Percentiles rank a stretch among this genome's conserved stretches.
Evolutionary conservation across 2,888 invertebrate genomes (phyloP).

Genomic region (Caenorhabditis sp.): DNA sequence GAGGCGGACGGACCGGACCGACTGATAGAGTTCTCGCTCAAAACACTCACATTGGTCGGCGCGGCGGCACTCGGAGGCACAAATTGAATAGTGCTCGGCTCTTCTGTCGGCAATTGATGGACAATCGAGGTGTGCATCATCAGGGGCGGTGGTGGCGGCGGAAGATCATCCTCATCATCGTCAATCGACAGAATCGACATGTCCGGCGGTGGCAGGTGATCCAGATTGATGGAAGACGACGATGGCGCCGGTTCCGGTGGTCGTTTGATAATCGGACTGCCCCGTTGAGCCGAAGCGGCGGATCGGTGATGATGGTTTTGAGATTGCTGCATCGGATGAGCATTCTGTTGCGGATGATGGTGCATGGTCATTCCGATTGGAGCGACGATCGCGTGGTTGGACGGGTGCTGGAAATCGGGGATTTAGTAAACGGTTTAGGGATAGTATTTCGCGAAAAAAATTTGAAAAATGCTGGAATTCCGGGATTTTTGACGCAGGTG

Average conservation of each 20-base stretch:
- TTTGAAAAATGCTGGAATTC: no score
- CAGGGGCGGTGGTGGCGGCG: constrained; percentile 80
- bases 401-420: constrained; percentile 50
- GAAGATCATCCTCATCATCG: constrained; percentile 79
- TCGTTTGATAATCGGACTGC: constrained; percentile 46
- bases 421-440: no score
- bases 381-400: constrained; percentile 40
- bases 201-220: constrained; percentile 69
- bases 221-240: constrained; percentile 9
- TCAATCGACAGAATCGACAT: constrained; percentile 71
- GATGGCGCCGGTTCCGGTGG: constrained; percentile 20
- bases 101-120: constrained; percentile 69
- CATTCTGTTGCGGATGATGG: constrained; percentile 45
- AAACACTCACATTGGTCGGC: constrained; percentile 62
- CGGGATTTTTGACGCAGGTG: no score
- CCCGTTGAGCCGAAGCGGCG: constrained; percentile 9
- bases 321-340: constrained; percentile 18
- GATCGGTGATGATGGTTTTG: background rate
- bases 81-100: constrained; percentile 66
- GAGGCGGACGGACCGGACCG: background rate
- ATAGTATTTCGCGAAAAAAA: no score
- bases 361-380: constrained; percentile 68
- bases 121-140: constrained; percentile 74
- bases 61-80: constrained; percentile 61
- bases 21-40: no score